Base-by-base conservation (phyloP, 2,797 vertebrate species). In the Neosilurus hyrtlii region DNA sequence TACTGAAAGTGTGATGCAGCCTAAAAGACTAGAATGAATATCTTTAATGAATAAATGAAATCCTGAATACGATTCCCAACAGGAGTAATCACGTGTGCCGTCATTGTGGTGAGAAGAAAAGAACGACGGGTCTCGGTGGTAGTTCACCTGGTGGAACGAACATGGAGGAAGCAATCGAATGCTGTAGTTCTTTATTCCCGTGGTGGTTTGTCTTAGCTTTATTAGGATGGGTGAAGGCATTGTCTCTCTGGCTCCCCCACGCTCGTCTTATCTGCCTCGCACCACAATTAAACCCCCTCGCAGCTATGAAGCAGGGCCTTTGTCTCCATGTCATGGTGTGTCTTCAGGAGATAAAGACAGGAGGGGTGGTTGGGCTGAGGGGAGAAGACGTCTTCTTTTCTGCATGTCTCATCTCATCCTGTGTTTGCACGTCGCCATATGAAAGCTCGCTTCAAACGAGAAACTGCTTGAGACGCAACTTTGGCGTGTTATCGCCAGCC, bases 261-360 rank as follows among this genome's bases (percentile, higher is more conserved):
- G 56, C 62, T 87, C 67, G 71, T 65, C 85, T 87, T 87, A 88
- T 88, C 89, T 82, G 74, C 83, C 62, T 83, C 76, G 82, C 67
- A 82, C 81, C 86, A 90, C 88, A 84, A 86, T 84, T 83, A 89
- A 87, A 75, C 88, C 82, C 88, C 82, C 84, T 85, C 54, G 82
- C 84, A 75, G 82, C 82, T 86, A 80, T 84, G 76, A 63, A 84
- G 86, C 81, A 80, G 65, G 80, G 82, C 65, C 77, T 88, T 90
- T 91, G 88, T 89, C 87, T 87, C 83, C 56, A 65, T 89, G 89
- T 89, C 89, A 88, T 81, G 84, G 88, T 88, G 90, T 89, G 90
- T 88, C 87, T 86, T 84, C 67, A 73, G 59, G 65, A 87, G 90
- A 90, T 89, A 90, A 90, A 88, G 80, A 79, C 62, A 67, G 83